Evolutionary conservation across 1,140 invertebrate species (phyloP).

Genomic region (Lasioglossum baleicum): DNA sequence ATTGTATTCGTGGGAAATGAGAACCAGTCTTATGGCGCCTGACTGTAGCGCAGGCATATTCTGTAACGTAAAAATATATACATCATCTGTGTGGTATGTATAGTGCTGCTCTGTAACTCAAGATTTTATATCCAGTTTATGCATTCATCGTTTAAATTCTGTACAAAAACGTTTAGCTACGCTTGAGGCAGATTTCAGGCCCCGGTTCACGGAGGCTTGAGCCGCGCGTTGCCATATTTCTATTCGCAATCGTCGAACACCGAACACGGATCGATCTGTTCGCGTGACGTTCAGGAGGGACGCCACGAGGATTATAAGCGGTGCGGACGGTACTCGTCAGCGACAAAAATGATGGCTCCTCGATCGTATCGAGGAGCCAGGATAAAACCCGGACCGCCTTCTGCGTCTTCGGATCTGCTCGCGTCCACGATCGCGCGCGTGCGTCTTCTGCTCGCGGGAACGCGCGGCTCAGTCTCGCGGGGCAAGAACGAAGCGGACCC

Average conservation of each 20-base stretch:
- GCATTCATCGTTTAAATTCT: conserved; percentile 75
- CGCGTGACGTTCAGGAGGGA: neutral
- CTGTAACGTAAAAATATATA: conserved; percentile 82
- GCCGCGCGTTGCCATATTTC: conserved; percentile 36
- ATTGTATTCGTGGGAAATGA: conserved; percentile 79
- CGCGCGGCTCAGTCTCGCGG: conserved; percentile 63
- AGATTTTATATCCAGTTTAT: conserved; percentile 77
- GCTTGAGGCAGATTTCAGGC: conserved; percentile 63
- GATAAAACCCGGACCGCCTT: neutral
- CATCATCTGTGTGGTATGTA: conserved; percentile 81
- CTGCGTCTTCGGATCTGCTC: neutral
- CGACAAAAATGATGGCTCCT: neutral
- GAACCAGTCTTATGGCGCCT: conserved; percentile 80
- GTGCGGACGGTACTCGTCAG: neutral
- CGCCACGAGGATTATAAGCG: neutral
- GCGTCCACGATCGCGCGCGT: neutral
- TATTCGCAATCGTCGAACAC: neutral
- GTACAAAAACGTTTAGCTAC: conserved; percentile 78
- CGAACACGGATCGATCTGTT: neutral
- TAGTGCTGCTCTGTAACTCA: conserved; percentile 81
- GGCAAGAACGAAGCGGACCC: conserved; percentile 80
- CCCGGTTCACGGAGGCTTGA: conserved; percentile 42
- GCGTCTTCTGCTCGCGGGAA: conserved; percentile 20
- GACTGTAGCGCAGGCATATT: conserved; percentile 77
- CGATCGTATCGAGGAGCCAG: neutral